A percentile compares a stretch with the other conserved stretches of the same genome.
Evolutionary conservation across 2,888 invertebrate species (phyloP).

Genomic region (Leucophenga montana): DNA sequence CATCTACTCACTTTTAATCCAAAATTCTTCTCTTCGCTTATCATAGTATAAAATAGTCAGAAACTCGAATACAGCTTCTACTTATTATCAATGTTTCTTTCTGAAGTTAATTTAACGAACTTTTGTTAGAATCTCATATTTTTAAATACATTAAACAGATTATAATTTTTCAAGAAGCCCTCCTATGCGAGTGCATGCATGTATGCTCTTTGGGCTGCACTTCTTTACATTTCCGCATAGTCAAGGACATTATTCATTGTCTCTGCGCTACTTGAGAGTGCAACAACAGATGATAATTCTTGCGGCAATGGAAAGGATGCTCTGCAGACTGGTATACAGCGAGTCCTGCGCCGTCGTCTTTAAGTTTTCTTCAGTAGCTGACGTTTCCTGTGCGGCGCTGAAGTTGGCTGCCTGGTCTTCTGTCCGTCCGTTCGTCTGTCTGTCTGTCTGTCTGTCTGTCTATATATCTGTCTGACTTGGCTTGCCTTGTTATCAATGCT

Average conservation of each 20-base stretch:
- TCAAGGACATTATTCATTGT: slow-evolving; percentile 63
- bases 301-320: slow-evolving; percentile 10
- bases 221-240: slow-evolving; percentile 57
- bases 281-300: slow-evolving; percentile 63
- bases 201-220: not conserved
- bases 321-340: slow-evolving; percentile 54
- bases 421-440: not conserved
- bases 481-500: slow-evolving; percentile 12
- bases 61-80: too few relatives aligned
- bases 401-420: not conserved
- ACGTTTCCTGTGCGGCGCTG: not conserved
- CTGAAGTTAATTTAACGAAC: too few relatives aligned
- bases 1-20: too few relatives aligned
- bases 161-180: too few relatives aligned
- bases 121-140: too few relatives aligned
- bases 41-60: too few relatives aligned
- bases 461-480: not conserved
- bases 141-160: too few relatives aligned
- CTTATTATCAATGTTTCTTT: too few relatives aligned
- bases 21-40: too few relatives aligned
- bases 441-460: slow-evolving; percentile 10
- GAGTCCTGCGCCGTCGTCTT: slow-evolving; percentile 21
- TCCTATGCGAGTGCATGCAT: not conserved
- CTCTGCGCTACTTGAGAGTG: slow-evolving; percentile 54
- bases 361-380: slow-evolving; percentile 1